These are phyloP conservation scores for Pelagia noctiluca DNA, from an alignment of 30 jellyfish, hydroid and myxozoan species.

Conservation along the genomic window DNA sequence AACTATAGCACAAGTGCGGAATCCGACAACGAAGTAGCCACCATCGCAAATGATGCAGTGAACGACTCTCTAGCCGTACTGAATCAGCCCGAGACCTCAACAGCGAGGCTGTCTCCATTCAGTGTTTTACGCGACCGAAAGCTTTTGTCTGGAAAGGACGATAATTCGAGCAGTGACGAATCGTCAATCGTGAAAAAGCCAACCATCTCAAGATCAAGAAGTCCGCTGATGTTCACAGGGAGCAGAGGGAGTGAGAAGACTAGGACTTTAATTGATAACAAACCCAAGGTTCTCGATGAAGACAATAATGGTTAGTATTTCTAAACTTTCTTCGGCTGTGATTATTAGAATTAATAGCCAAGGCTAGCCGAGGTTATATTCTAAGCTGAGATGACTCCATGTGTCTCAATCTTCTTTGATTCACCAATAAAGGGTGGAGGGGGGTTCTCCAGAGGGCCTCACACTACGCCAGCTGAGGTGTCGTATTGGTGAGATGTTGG, in stretches of 20 bases:
- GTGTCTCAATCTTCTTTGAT: no score
- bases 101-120: constrained; percentile 73
- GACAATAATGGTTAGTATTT: constrained; percentile 22
- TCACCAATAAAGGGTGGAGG: no score
- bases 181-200: constrained; percentile 17
- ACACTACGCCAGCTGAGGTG: no score
- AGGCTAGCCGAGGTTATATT: no score
- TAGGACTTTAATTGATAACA: constrained; percentile 18
- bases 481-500: no score
- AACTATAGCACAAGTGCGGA: constrained; percentile 1
- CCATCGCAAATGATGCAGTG: constrained; percentile 43
- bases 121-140: constrained; percentile 60
- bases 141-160: constrained; percentile 39
- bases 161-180: constrained; percentile 68
- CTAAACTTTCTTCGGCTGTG: background rate
- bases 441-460: no score
- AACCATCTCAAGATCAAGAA: constrained; percentile 34
- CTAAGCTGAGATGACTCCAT: no score
- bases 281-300: constrained; percentile 11
- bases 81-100: constrained; percentile 41
- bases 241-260: constrained; percentile 44
- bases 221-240: constrained; percentile 74
- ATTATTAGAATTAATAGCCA: no score
- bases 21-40: constrained; percentile 46
- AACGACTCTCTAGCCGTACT: constrained; percentile 40